Base-by-base conservation (phyloP, 1,140 invertebrate genomes). In the Magallana angulata region DNA sequence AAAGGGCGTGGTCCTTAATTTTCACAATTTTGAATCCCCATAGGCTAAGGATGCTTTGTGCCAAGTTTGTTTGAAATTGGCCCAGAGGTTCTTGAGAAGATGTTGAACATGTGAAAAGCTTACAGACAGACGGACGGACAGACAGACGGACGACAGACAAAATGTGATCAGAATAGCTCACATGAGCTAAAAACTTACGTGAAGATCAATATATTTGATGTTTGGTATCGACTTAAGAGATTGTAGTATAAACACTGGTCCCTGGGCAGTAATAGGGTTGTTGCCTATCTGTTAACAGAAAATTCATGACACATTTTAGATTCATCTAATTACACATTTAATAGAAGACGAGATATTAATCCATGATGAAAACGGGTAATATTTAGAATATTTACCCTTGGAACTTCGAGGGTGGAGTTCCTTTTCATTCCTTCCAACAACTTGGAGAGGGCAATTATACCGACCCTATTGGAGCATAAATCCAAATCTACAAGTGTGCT, bases 391-490 rank as follows among this genome's bases (percentile, higher is more conserved):
- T 3, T 1, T 58, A 91, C 91, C 86, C 87, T 90, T 5, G 90
- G 82, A 36, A 84, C 18, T 56, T 84, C 85, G 6, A 91, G 84
- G 24, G 90, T 89, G 1, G n/a, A 85, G 85, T 93, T 93, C 12
- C 24, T 62, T n/a, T 88, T 84, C 48, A 94, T 83, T n/a, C 92
- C 91, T 60, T 91, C 89, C 16, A 90, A 48, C 12, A 94, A 57
- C 18, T 91, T 90, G 0, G 62, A n/a, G 0, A 91, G 68, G 14
- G 90, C 92, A 71, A 84, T 86, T 57, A 89, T 76, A 58, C 90
- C 80, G 7, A 92, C 92, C 68, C 92, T 88, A 84, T 94, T 94
- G 71, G 90, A 89, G 59, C 90, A 89, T 5, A 94, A 24, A 86
- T 93, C 89, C 11, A 94, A 86, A 36, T 91, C 91, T 64, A 86